Base-by-base conservation (phyloP, 2,888 invertebrate genomes). In the Opisthograptis luteolata region DNA sequence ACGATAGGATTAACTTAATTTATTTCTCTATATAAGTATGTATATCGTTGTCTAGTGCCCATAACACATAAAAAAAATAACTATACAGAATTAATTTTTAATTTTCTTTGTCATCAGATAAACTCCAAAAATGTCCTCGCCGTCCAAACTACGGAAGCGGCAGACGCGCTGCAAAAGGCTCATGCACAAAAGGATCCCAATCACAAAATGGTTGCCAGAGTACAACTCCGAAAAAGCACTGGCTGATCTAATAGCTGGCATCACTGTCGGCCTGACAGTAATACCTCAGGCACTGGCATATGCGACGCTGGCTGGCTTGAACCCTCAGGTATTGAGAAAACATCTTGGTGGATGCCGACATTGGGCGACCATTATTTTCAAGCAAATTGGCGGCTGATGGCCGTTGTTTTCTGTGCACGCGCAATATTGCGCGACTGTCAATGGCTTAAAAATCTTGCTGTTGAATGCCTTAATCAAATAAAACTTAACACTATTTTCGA, bases 261-360 rank as follows among this genome's bases (percentile, higher is more conserved):
- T 98, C 50, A 98, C 98, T 1, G 98, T 98, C 0, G 98, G 97
- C 0, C 92, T 98, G 14, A 98, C 97, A 0, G 96, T 98, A 28
- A 95, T 98, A 89, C 98, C 98, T 0, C 98, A 98, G 78, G 97
- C 96, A 6, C 84, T 98, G 61, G 98, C 98, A 0, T 98, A 98
- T 78, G 97, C 98, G 3, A 95, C 96, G 8, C 87, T 98, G 47
- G 98, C 97, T 15, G 97, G 97, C 32, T 86, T 98, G 41, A 94
- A 95, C 74, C 96, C 96, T 20, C 96, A 96, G 93, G 96, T 95
- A 90, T 10, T 30, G 6, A 15, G 14, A 25, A 31, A 31, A 20
- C 15, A 10, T 17, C 9, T 15, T 15, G 3, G 0, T 3, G n/a
- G n/a, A n/a, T n/a, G n/a, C n/a, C n/a, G n/a, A n/a, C n/a, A n/a